phyloP scores from a whole-genome alignment of 2,888 invertebrate genomes.

The Altica lythri region DNA sequence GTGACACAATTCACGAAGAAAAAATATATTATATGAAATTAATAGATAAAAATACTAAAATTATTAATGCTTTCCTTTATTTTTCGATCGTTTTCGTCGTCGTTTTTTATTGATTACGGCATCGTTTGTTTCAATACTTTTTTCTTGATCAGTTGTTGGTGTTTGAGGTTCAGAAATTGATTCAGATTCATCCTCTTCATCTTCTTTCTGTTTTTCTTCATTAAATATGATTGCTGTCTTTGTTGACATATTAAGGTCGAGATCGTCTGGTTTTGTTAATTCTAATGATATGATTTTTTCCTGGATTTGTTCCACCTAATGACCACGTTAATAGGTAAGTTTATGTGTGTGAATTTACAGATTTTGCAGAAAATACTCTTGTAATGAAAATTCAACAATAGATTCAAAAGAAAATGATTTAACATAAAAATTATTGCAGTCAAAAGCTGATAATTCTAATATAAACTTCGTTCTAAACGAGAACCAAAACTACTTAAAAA shows the following conservation, averaged over 20 bases:
- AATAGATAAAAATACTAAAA: constrained; percentile 17
- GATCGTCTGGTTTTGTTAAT: constrained; percentile 62
- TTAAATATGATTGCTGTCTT: constrained; percentile 20
- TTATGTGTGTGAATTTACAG: too few species aligned
- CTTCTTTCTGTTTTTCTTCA: constrained; percentile 54
- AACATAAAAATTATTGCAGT: too few species aligned
- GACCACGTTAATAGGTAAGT: too few species aligned
- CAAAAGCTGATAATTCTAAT: too few species aligned
- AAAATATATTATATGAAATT: constrained; percentile 10
- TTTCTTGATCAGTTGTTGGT: constrained; percentile 62
- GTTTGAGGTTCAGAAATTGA: constrained; percentile 56
- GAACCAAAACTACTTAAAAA: too few species aligned
- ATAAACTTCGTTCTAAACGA: too few species aligned
- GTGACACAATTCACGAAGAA: constrained; percentile 40
- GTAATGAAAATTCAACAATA: too few species aligned
- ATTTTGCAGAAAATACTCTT: too few species aligned
- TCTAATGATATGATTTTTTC: constrained; percentile 91
- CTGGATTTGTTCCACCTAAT: constrained; percentile 89
- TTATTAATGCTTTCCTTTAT: constrained; percentile 59
- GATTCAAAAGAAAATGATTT: too few species aligned
- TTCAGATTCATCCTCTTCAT: constrained; percentile 59
- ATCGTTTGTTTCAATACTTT: constrained; percentile 58
- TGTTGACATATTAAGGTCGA: constrained; percentile 42
- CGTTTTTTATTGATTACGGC: constrained; percentile 54
- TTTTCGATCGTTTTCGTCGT: constrained; percentile 62